Base-by-base conservation (phyloP, 53 echinoderm and acorn worm species). In the Zoroaster sp. region DNA sequence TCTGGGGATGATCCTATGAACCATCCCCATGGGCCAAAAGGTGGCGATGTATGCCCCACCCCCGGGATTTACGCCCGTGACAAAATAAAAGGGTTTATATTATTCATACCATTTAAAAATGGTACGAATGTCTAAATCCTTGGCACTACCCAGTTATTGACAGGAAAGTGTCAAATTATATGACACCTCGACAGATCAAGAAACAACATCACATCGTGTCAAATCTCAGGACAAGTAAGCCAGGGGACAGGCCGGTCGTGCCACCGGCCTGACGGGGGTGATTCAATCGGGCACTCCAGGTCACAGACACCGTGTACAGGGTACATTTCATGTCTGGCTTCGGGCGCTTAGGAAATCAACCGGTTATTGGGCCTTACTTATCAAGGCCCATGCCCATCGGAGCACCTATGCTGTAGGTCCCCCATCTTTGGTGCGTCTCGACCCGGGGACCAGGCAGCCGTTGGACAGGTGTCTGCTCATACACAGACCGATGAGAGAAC, bases 371-470 rank as follows among this genome's bases (percentile, higher is more conserved):
- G 23, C 12, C 59, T 10, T 51, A 15, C 69, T 70, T 40, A 31
- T 65, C n/a, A n/a, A 46, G 79, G 51, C 70, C 85, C 49, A 69
- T 85, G 85, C 71, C 85, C 85, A 36, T 71, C 36, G 85, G 85
- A 70, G 85, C 69, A 85, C 70, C 85, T 36, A 18, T 54, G 85
- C 85, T 85, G 85, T 85, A 85, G 85, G 85, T 85, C 85, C 85
- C 40, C 71, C 49, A 42, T 85, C 72, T 85, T 69, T 35, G 35
- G 32, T 35, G 35, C 42, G 6, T 10, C 13, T 30, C 35, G 36
- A 17, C 34, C 44, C 28, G 39, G 21, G 35, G 73, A 73, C 25
- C 36, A n/a, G 18, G 25, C 38, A 37, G 85, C 20, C 71, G 36
- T 15, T 69, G 49, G 36, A 47, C 85, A 85, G 85, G 85, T 85